Percentiles rank a stretch among this genome's conserved stretches.
phyloP scores from a whole-genome alignment of 2,113 vertebrate genomes.

The Ursus arctos region DNA sequence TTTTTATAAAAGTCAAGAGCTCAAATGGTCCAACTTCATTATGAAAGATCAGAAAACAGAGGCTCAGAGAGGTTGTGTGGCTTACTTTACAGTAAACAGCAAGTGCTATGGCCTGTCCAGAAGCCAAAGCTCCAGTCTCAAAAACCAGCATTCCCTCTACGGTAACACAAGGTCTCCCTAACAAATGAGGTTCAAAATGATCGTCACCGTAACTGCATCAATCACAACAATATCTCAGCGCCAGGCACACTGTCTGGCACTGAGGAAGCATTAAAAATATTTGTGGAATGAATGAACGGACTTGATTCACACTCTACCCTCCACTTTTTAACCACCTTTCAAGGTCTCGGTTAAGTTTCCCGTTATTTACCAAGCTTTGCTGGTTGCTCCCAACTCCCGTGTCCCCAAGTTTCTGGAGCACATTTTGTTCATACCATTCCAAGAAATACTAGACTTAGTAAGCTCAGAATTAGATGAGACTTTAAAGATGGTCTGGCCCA shows the following conservation, averaged over 20 bases:
- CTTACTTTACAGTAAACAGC: neutral
- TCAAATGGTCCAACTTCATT: neutral
- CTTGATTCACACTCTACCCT: neutral
- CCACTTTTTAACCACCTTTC: neutral
- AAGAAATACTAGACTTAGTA: neutral
- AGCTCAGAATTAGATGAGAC: neutral
- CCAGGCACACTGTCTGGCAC: neutral
- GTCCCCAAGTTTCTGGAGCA: neutral
- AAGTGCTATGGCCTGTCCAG: neutral
- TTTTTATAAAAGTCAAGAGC: slow-evolving; percentile 11
- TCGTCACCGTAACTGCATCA: neutral
- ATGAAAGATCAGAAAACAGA: neutral
- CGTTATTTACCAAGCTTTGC: neutral
- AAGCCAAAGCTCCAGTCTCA: neutral
- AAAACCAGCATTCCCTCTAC: neutral
- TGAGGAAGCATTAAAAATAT: neutral
- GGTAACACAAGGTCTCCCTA: neutral
- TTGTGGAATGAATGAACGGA: neutral
- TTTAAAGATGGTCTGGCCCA: neutral
- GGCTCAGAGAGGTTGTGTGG: neutral
- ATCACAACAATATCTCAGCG: neutral
- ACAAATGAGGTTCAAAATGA: neutral
- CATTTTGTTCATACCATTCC: neutral
- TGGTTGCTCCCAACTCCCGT: neutral
- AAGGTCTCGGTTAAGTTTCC: neutral